Conservation (phyloP, 2,888 invertebrate species). For the Ormyrus pomaceus region DNA sequence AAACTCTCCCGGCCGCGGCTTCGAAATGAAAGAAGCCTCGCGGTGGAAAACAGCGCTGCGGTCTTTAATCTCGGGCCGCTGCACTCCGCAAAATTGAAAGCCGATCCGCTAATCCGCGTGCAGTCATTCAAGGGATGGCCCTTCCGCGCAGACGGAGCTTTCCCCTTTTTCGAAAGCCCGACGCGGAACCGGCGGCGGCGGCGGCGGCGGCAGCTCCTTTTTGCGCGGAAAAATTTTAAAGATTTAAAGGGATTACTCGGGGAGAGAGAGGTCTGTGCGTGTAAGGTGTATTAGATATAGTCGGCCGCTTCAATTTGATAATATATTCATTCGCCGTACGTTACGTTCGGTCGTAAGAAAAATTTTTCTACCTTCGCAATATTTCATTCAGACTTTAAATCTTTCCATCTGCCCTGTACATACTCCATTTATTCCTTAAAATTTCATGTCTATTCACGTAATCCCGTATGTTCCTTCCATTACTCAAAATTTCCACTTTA, state of each 20-base stretch:
- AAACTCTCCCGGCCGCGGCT: constrained; percentile 16
- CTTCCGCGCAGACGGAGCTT: not conserved
- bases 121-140: constrained; percentile 23
- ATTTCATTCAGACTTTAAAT: not conserved
- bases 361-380: no score
- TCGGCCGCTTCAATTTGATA: not conserved
- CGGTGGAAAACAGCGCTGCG: constrained; percentile 35
- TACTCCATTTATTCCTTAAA: not conserved
- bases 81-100: constrained; percentile 61
- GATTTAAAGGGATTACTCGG: no score
- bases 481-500: not conserved
- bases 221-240: no score
- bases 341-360: no score
- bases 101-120: constrained; percentile 59
- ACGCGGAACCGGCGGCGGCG: no score
- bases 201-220: no score
- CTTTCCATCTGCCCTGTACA: not conserved
- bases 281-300: no score
- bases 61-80: constrained; percentile 54
- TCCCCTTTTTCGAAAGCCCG: not conserved
- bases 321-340: not conserved
- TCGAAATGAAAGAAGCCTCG: constrained; percentile 47
- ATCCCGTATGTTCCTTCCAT: not conserved
- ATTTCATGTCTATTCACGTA: constrained; percentile 10
- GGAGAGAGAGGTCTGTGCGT: no score